phyloP scores from a whole-genome alignment of 2,888 invertebrate species.

The Athalia cordata region DNA sequence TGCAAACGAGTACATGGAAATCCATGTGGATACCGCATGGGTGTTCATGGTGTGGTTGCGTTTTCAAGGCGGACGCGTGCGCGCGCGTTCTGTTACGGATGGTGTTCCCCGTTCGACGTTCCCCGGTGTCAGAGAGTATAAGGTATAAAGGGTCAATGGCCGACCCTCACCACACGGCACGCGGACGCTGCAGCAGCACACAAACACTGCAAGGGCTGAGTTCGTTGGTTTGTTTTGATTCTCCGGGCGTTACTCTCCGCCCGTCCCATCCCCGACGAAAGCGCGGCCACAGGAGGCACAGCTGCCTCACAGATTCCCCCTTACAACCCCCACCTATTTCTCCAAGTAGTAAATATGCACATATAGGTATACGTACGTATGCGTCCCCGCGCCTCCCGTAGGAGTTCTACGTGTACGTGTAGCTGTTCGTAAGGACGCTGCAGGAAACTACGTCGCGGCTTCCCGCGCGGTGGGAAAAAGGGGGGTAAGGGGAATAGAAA shows the following conservation, averaged over 20 bases:
- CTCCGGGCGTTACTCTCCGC: conserved; percentile 72
- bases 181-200: conserved; percentile 63
- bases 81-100: too few species aligned
- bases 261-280: conserved; percentile 52
- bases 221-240: conserved; percentile 72
- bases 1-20: too few species aligned
- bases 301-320: conserved; percentile 39
- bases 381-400: background rate
- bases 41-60: too few species aligned
- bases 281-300: background rate
- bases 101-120: background rate
- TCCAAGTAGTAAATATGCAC: background rate
- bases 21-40: too few species aligned
- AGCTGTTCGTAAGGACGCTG: background rate
- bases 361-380: background rate
- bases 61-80: too few species aligned
- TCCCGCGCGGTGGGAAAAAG: conserved; percentile 42
- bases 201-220: conserved; percentile 41
- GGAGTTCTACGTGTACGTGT: too few species aligned
- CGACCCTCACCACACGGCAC: conserved; percentile 72
- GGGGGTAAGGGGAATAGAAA: conserved; percentile 43
- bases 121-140: conserved; percentile 58
- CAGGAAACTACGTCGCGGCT: conserved; percentile 22
- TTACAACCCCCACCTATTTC: background rate
- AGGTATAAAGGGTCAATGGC: conserved; percentile 70